These are phyloP conservation scores for Sussaba pulchella DNA, from an alignment of 2,888 invertebrate species.

Conservation along the genomic window DNA sequence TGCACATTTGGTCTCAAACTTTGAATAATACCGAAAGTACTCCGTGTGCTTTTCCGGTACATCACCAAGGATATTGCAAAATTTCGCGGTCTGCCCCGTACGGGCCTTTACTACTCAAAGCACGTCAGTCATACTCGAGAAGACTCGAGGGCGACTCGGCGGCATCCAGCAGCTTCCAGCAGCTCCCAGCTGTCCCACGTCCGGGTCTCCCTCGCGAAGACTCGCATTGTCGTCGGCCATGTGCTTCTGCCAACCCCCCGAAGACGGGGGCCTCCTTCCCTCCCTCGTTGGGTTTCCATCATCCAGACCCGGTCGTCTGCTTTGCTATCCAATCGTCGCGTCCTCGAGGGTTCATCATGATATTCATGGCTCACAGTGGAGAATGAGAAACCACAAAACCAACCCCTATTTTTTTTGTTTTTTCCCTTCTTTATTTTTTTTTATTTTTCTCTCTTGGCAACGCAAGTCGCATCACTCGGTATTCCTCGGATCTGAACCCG, in stretches of 20 bases:
- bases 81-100: not conserved
- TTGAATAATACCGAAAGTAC: constrained; percentile 21
- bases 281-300: too few species aligned
- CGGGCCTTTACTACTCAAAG: not conserved
- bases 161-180: not conserved
- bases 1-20: not conserved
- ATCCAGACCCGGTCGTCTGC: too few species aligned
- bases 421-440: not conserved
- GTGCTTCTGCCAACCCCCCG: too few species aligned
- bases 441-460: not conserved
- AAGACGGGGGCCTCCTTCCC: too few species aligned
- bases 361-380: constrained; percentile 20
- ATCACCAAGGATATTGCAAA: not conserved
- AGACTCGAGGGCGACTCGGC: not conserved
- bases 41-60: not conserved
- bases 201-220: too few species aligned
- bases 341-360: constrained; percentile 13
- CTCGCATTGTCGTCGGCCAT: too few species aligned
- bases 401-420: not conserved
- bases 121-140: not conserved
- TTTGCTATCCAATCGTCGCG: constrained; percentile 15
- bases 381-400: not conserved
- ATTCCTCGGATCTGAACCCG: too few species aligned
- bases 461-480: too few species aligned
- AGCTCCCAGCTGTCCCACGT: not conserved